These are phyloP conservation scores for Ivindomyrus marchei DNA, from an alignment of 2,113 vertebrate genomes.

Conservation along the genomic window DNA sequence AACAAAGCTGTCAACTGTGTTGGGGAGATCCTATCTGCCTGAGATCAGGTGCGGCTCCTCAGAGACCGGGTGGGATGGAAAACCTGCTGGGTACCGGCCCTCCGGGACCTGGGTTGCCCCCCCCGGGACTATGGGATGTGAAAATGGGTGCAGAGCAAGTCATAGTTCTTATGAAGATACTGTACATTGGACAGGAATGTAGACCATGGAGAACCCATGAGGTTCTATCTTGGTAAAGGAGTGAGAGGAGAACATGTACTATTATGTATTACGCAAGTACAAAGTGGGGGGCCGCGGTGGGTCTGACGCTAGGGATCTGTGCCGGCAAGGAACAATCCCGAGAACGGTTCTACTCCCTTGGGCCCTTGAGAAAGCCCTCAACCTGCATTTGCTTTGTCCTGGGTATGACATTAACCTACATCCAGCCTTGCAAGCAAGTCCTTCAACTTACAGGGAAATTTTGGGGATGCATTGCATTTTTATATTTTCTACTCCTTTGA, in stretches of 20 bases:
- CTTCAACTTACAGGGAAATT: no score
- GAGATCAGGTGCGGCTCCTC: no score
- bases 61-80: neutral
- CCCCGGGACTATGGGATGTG: neutral
- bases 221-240: neutral
- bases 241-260: neutral
- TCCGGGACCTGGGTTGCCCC: neutral
- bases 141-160: neutral
- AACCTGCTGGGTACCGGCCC: neutral
- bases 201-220: neutral
- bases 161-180: neutral
- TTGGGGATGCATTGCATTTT: no score
- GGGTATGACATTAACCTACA: no score
- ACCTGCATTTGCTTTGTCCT: no score
- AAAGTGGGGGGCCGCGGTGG: no score
- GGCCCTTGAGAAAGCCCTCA: no score
- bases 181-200: neutral
- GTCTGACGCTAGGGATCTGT: no score
- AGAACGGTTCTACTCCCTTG: no score
- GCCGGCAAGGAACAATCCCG: no score
- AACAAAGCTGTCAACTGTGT: neutral
- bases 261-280: neutral
- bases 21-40: neutral
- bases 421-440: no score
- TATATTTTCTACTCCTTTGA: no score